Percentiles rank a stretch among this genome's conserved stretches.
These are phyloP conservation scores for Sebastes diploproa DNA, from an alignment of 2,797 vertebrate species.

Conservation along the genomic window DNA sequence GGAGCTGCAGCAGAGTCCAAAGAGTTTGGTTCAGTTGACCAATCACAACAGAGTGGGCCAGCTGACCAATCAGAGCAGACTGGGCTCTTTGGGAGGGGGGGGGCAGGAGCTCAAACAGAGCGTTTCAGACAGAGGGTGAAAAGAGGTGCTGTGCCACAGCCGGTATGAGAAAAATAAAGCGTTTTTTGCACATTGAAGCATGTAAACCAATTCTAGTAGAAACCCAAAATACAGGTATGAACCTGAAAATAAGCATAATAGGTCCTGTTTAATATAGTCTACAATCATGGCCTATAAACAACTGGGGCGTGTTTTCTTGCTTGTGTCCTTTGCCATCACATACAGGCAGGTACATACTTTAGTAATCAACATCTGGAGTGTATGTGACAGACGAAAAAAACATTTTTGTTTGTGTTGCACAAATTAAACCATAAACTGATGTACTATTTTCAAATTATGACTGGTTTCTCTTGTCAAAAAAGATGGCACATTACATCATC, in stretches of 20 bases:
- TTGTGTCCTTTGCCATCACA: neutral
- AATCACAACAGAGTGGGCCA: too few species aligned
- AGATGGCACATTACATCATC: neutral
- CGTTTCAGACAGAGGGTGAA: neutral
- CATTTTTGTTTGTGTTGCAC: neutral
- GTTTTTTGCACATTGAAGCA: too few species aligned
- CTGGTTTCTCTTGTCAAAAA: neutral
- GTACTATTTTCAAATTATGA: neutral
- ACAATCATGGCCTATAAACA: neutral
- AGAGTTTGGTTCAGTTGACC: too few species aligned
- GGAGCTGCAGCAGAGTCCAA: too few species aligned
- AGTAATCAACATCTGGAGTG: neutral
- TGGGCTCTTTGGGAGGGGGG: too few species aligned
- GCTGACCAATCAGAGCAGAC: too few species aligned
- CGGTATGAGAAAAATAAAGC: too few species aligned
- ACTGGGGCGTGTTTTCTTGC: neutral
- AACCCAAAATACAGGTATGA: too few species aligned
- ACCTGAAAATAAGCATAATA: too few species aligned
- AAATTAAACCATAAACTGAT: neutral
- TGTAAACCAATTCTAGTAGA: too few species aligned
- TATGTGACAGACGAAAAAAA: neutral
- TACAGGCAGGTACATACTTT: neutral
- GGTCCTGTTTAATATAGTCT: neutral
- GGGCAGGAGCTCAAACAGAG: neutral
- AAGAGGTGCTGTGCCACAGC: too few species aligned